phyloP scores from a whole-genome alignment of 2,113 vertebrate genomes.

The Planiliza haematocheilus region DNA sequence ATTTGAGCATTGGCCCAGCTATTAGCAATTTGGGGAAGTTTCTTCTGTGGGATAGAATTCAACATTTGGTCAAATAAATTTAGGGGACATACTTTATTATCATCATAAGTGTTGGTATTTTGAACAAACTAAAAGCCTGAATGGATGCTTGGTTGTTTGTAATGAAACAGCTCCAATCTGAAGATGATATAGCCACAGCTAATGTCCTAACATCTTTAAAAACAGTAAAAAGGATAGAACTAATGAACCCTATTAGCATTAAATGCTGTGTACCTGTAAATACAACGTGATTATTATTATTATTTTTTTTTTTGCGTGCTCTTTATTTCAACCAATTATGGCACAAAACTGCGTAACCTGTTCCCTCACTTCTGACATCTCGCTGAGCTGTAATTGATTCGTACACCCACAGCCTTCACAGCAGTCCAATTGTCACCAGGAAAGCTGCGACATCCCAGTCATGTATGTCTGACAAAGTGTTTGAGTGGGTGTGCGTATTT shows the following conservation, averaged over 20 bases:
- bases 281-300: background rate
- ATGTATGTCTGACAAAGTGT: background rate
- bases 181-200: background rate
- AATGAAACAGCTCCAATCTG: no score
- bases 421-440: constrained; percentile 37
- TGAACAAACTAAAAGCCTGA: no score
- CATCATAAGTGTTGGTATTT: background rate
- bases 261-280: background rate
- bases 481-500: constrained; percentile 2
- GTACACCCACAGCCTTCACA: constrained; percentile 19
- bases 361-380: constrained; percentile 14
- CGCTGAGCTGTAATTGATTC: constrained; percentile 35
- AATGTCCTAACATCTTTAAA: background rate
- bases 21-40: background rate
- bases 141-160: no score
- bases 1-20: no score
- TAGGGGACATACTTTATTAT: background rate
- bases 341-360: background rate
- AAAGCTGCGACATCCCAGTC: constrained; percentile 7
- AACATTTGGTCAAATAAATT: background rate
- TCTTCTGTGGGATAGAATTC: background rate
- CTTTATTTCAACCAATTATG: background rate
- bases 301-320: background rate
- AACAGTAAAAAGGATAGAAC: background rate
- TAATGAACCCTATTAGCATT: no score